Evolutionary conservation across 2,888 invertebrate genomes (phyloP).

Genomic region (Pardosa pseudoannulata): DNA sequence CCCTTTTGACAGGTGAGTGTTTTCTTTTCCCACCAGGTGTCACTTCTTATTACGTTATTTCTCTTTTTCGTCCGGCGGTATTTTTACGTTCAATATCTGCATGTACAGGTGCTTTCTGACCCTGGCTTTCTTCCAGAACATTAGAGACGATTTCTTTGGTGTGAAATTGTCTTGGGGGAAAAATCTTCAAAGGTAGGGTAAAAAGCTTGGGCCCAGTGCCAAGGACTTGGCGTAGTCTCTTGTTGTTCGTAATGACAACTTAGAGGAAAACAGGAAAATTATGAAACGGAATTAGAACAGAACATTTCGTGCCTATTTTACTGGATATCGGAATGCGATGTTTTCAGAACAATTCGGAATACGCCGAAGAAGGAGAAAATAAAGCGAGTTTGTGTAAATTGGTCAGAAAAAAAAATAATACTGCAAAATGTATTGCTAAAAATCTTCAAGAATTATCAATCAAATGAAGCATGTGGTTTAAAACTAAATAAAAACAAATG

Average conservation of each 20-base stretch:
- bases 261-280: neutral
- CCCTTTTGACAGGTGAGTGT: neutral
- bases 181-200: neutral
- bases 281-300: neutral
- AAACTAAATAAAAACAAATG: too few relatives aligned
- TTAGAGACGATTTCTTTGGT: conserved; percentile 3
- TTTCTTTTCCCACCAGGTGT: conserved; percentile 12
- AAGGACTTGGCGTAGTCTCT: neutral
- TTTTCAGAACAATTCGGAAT: too few relatives aligned
- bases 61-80: neutral
- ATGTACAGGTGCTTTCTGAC: neutral
- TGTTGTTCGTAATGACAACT: neutral
- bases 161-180: conserved; percentile 1
- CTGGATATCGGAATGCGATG: too few relatives aligned
- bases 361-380: too few relatives aligned
- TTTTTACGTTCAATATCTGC: conserved; percentile 4
- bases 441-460: too few relatives aligned
- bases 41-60: neutral
- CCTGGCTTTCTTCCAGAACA: conserved; percentile 3
- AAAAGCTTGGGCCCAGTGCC: neutral
- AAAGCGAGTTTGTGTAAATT: too few relatives aligned
- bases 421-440: too few relatives aligned
- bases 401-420: too few relatives aligned
- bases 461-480: too few relatives aligned
- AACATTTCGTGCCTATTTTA: neutral